These are phyloP conservation scores for Psittacus erithacus DNA, from an alignment of 2,113 vertebrate genomes.

Conservation along the genomic window DNA sequence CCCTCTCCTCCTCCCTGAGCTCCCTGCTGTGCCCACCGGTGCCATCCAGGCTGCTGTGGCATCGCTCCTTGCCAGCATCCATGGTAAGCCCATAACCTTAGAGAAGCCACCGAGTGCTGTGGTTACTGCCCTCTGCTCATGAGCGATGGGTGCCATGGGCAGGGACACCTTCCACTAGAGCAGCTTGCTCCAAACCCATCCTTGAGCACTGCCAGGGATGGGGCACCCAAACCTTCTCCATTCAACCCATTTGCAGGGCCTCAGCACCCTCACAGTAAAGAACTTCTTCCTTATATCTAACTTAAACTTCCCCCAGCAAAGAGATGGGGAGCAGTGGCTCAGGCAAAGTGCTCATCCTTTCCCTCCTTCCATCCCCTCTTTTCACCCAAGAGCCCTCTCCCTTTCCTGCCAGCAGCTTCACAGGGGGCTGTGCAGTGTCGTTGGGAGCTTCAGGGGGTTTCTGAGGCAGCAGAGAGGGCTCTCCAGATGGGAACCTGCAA, in stretches of 20 bases:
- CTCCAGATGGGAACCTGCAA: no score
- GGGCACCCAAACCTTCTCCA: neutral
- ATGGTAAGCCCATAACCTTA: neutral
- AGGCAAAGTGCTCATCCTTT: neutral
- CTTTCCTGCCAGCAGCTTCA: neutral
- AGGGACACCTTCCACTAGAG: neutral
- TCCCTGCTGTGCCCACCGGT: neutral
- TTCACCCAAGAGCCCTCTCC: no score
- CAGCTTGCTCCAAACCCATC: neutral
- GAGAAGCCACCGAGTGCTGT: neutral
- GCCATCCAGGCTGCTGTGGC: neutral
- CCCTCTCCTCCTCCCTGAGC: slow-evolving; percentile 23
- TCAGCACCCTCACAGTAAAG: neutral
- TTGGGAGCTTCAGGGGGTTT: neutral
- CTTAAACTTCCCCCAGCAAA: neutral
- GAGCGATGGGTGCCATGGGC: neutral
- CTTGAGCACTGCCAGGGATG: neutral
- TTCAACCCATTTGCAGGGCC: neutral
- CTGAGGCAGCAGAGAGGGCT: neutral
- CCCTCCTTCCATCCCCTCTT: neutral
- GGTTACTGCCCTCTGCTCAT: neutral
- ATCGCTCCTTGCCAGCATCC: neutral
- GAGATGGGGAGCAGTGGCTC: no score
- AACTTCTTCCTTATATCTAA: neutral
- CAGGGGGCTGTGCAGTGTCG: fast-evolving